These are phyloP conservation scores for Junonia oenone DNA, from an alignment of 2,888 invertebrate genomes.

Conservation along the genomic window DNA sequence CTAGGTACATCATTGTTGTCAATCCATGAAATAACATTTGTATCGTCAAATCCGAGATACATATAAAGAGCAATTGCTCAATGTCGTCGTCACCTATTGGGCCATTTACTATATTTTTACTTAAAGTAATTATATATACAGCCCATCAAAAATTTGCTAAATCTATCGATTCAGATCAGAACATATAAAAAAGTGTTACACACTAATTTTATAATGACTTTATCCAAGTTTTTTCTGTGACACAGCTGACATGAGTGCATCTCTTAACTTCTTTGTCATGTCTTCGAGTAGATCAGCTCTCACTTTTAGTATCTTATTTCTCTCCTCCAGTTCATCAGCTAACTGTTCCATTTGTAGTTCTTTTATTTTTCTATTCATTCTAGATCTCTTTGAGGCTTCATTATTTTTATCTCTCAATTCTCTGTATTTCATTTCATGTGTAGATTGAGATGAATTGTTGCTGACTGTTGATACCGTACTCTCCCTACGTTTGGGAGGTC, in stretches of 20 bases:
- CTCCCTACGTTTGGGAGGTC: constrained; percentile 76
- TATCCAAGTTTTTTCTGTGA: constrained; percentile 67
- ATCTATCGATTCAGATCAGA: constrained; percentile 41
- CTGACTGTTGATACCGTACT: constrained; percentile 66
- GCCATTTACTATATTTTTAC: constrained; percentile 2
- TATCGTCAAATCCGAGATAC: constrained; percentile 25
- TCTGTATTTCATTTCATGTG: constrained; percentile 79
- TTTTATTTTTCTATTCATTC: constrained; percentile 84
- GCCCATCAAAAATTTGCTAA: constrained; percentile 11
- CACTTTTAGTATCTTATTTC: constrained; percentile 82
- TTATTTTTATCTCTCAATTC: constrained; percentile 88
- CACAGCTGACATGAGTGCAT: constrained; percentile 82
- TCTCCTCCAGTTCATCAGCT: constrained; percentile 78
- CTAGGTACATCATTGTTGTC: constrained; percentile 27
- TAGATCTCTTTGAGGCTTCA: constrained; percentile 86
- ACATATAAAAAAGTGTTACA: constrained; percentile 24
- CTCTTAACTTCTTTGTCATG: constrained; percentile 82
- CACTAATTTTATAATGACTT: constrained; percentile 13
- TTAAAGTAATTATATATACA: constrained; percentile 12
- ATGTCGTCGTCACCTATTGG: constrained; percentile 11
- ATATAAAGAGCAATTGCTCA: constrained; percentile 15
- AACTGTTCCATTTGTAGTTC: constrained; percentile 74
- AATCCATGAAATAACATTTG: constrained; percentile 23
- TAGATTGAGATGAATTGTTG: constrained; percentile 61
- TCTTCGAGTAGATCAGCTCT: constrained; percentile 84